Evolutionary conservation across 2,888 invertebrate species (phyloP), one percentile per base, ranked within the genome.

Genomic region (Agrilus biguttatus): DNA sequence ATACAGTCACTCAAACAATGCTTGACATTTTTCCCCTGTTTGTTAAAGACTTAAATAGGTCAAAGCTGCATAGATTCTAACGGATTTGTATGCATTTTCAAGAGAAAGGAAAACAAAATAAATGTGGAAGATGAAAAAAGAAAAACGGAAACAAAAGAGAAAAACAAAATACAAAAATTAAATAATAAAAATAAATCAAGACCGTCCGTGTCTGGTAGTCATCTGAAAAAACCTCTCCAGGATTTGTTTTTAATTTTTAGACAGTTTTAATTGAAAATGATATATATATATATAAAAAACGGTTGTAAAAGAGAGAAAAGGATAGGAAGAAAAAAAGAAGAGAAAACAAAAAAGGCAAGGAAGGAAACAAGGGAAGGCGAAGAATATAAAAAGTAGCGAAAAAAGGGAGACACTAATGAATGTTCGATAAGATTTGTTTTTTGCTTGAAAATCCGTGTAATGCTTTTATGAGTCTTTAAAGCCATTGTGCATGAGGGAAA

Each of bases 11-110:
- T 28, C 28, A 28, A 10, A 28, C 28, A 28, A 28, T 28, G 28
- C 28, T 68, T 39, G 52, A 70, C 47, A 68, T 69, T 68, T 52
- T 70, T 45, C 60, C 57, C 49, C 55, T 61, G 65, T 70, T 14
- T 66, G 70, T n/a, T 62, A 66, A 19, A 56, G 65, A 32, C 66
- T 28, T 28, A 28, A 28, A 28, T 28, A 28, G 28, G 28, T 28
- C 28, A 28, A 10, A 28, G 28, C 2, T 28, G 28, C 28, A 10
- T 8, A n/a, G n/a, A n/a, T n/a, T n/a, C 2, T 28, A 10, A 28
- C 28, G 28, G 28, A 28, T 28, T 28, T 38, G 38, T 19, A 23
- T 19, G 19, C 13, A 38, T 2, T 19, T 17, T 2, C 3, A 2
- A 28, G 14, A n/a, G 14, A 28, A 23, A 42, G n/a, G 14, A 17